These are phyloP conservation scores for Nycticorax nycticorax DNA, from an alignment of 2,113 vertebrate genomes.

Conservation along the genomic window DNA sequence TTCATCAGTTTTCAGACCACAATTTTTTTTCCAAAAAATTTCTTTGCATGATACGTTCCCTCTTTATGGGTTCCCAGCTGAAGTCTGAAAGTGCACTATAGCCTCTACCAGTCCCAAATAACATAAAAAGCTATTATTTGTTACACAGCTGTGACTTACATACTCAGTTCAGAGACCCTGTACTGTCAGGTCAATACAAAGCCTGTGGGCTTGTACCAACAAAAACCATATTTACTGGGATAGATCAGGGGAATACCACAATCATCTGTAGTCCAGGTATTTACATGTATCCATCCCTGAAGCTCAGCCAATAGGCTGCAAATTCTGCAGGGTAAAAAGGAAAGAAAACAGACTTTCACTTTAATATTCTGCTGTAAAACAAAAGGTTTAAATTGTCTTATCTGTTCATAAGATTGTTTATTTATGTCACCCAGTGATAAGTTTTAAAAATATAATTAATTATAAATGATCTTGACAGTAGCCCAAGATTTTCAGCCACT, in stretches of 20 bases:
- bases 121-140: accelerated
- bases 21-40: not conserved
- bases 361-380: not conserved
- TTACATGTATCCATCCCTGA: not conserved
- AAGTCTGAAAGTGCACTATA: not conserved
- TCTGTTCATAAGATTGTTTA: not conserved
- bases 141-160: not conserved
- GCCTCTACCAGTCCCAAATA: not conserved
- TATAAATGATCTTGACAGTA: not conserved
- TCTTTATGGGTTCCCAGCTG: not conserved
- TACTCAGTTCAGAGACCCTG: not conserved
- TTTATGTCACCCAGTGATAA: not conserved
- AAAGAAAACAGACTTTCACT: not conserved
- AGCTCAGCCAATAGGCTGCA: not conserved
- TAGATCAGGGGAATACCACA: accelerated
- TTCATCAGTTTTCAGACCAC: not conserved
- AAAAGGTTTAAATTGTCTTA: not conserved
- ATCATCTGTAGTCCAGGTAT: not conserved
- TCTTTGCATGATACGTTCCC: not conserved
- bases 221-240: not conserved
- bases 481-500: not conserved
- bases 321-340: not conserved
- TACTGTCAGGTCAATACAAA: not conserved
- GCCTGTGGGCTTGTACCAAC: not conserved
- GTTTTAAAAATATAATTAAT: not conserved